Evolutionary conservation across 1,140 invertebrate genomes (phyloP), one percentile per base, ranked within the genome.

Genomic region (Subanguina moxae): DNA sequence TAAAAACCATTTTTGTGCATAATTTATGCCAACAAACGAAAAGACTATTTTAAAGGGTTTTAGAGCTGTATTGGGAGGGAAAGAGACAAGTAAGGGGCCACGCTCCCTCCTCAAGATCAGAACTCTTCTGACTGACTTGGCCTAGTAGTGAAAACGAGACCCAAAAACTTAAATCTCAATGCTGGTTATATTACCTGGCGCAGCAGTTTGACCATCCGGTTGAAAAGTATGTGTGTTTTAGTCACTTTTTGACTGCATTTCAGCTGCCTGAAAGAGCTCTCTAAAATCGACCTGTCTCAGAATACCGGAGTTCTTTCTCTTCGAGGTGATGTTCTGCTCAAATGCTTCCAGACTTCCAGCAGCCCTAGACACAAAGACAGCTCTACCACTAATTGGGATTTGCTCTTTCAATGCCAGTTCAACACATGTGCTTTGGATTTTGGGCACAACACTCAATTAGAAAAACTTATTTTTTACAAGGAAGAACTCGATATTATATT

Each of bases 261-360:
- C 21, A 74, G 73, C 15, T 19, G 38, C 25, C 43, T 74, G 27
- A 56, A 62, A 38, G 68, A 77, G 5, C 61, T 74, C 15, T 5
- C 15, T n/a, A 52, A 25, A 19, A 52, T 52, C 48, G 32, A 38
- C 32, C 11, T 38, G 32, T 38, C 32, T 38, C 32, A 38, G 3
- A 15, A 3, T 52, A 7, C n/a, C 17, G 86, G 87, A 62, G 87
- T 87, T 25, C 87, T 93, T 42, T 88, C 90, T 48, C 86, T 94
- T 5, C 86, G 91, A 25, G 91, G 92, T 0, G 91, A 93, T 84
- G 90, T 94, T 71, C 86, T 93, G 17, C 87, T 94, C 73, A 92
- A 92, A 83, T 92, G 91, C 80, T 93, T 92, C 84, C 88, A 91
- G 77, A 88, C 89, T 73, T 81, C 82, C 13, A 64, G 70, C 73